These are phyloP conservation scores for Diploptera punctata DNA, from an alignment of 2,888 invertebrate species.

Conservation along the genomic window DNA sequence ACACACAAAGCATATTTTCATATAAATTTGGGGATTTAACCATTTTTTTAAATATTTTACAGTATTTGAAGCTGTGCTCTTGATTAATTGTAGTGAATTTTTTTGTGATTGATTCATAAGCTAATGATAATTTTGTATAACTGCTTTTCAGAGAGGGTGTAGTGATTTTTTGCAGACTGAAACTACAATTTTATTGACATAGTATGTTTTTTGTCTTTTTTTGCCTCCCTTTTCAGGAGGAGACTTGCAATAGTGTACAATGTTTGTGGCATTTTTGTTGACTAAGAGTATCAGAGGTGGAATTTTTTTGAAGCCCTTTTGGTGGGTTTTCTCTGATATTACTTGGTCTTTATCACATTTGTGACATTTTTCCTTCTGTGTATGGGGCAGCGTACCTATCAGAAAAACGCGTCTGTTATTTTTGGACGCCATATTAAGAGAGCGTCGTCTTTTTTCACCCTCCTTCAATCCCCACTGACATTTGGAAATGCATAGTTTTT, in stretches of 20 bases:
- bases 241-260: constrained; percentile 45
- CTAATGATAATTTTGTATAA: constrained; percentile 43
- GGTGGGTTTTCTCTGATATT: constrained; percentile 42
- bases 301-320: constrained; percentile 54
- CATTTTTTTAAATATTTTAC: constrained; percentile 41
- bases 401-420: constrained; percentile 39
- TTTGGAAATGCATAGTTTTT: constrained; percentile 45
- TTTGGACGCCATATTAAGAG: constrained; percentile 39
- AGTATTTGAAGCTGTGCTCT: constrained; percentile 39
- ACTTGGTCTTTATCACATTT: constrained; percentile 52
- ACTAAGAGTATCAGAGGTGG: constrained; percentile 42
- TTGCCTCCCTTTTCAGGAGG: constrained; percentile 53
- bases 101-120: constrained; percentile 34
- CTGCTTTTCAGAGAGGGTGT: constrained; percentile 44
- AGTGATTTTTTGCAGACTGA: constrained; percentile 43
- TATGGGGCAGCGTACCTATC: constrained; percentile 80
- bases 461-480: constrained; percentile 42
- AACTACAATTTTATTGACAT: constrained; percentile 43
- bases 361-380: constrained; percentile 88
- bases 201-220: constrained; percentile 44
- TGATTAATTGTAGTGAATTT: constrained; percentile 33
- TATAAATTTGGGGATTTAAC: constrained; percentile 39
- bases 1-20: constrained; percentile 31
- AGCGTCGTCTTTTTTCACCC: constrained; percentile 41
- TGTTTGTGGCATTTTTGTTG: constrained; percentile 55